Percentiles rank a stretch among this genome's conserved stretches.
These are phyloP conservation scores for Corythoichthys intestinalis DNA, from an alignment of 2,113 vertebrate genomes.

Conservation along the genomic window DNA sequence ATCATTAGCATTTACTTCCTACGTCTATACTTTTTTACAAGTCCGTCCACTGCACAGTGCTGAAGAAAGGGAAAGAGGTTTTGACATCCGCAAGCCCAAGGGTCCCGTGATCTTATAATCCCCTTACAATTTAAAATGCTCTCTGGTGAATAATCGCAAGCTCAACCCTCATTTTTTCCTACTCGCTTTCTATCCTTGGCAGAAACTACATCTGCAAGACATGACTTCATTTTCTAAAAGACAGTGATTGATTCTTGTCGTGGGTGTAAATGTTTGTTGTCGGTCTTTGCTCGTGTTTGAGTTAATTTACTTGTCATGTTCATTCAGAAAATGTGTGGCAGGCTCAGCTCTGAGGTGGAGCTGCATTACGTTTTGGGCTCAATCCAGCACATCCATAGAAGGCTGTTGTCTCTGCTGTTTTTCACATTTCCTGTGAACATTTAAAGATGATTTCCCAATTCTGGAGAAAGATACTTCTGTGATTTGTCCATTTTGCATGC, in stretches of 20 bases:
- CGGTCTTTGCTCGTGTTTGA: not conserved
- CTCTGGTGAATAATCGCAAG: constrained; percentile 35
- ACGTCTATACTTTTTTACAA: not conserved
- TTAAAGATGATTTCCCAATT: not conserved
- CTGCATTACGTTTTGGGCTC: not conserved
- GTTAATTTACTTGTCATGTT: not conserved
- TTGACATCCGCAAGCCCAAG: not conserved
- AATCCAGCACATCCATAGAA: not conserved
- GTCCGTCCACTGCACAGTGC: not conserved
- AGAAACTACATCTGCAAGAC: constrained; percentile 27
- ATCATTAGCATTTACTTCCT: not conserved
- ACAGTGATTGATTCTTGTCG: constrained; percentile 12
- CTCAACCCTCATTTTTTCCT: constrained; percentile 40
- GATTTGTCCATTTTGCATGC: not conserved
- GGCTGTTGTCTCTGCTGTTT: not conserved
- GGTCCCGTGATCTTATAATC: constrained; percentile 31
- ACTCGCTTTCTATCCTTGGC: constrained; percentile 28
- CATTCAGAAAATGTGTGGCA: not conserved
- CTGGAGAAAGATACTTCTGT: not conserved
- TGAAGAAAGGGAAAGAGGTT: not conserved
- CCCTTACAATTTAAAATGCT: constrained; percentile 13
- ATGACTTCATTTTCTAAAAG: constrained; percentile 33
- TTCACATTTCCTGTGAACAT: not conserved
- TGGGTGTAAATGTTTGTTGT: constrained; percentile 4
- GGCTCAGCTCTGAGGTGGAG: not conserved